Evolutionary conservation across 2,888 invertebrate species (phyloP).

Genomic region (Catocala nupta): DNA sequence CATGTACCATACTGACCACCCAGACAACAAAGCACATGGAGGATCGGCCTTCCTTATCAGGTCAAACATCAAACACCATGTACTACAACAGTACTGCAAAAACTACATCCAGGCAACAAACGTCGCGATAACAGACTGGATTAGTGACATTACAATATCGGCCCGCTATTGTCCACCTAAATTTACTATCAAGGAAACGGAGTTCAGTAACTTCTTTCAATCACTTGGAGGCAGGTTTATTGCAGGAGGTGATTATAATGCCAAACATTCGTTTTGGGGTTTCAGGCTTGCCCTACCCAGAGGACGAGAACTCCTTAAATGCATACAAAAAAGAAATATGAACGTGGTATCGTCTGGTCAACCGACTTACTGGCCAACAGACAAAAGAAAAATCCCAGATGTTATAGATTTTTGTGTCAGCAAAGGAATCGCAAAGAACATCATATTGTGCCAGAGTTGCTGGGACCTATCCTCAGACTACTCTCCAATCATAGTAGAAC

Average conservation of each 20-base stretch:
- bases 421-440: conserved; percentile 24
- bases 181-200: conserved; percentile 6
- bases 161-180: conserved; percentile 5
- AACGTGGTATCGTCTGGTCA: conserved; percentile 2
- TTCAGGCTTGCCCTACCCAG: background rate
- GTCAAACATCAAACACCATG: conserved; percentile 11
- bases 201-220: background rate
- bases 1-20: conserved; percentile 11
- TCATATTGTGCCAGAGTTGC: conserved; percentile 25
- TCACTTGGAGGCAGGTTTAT: too few species aligned
- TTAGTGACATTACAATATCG: conserved; percentile 2
- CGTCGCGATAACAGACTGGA: conserved; percentile 8
- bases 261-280: conserved; percentile 7
- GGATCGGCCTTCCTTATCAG: conserved; percentile 12
- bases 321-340: background rate
- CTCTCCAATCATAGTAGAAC: conserved; percentile 24
- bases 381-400: background rate
- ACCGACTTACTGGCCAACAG: conserved; percentile 7
- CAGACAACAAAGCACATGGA: background rate
- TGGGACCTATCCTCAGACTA: conserved; percentile 40
- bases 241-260: conserved; percentile 5
- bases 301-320: conserved; percentile 3
- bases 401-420: too few species aligned
- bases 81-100: background rate
- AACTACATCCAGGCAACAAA: conserved; percentile 6